Evolutionary conservation across 2,888 invertebrate genomes (phyloP).

Genomic region (Drosophila putrida): DNA sequence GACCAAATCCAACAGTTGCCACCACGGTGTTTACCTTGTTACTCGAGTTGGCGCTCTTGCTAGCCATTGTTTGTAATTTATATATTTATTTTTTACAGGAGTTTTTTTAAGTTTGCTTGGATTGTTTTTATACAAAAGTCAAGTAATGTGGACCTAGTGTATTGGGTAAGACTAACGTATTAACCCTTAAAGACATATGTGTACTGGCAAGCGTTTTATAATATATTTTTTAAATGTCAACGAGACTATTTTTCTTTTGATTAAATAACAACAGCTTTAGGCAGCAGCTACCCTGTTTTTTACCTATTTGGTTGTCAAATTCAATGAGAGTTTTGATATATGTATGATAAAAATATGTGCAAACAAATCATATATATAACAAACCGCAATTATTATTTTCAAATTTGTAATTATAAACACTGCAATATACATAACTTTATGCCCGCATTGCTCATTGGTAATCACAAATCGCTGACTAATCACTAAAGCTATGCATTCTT

Average conservation of each 20-base stretch:
- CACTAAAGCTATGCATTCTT: not conserved
- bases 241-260: constrained; percentile 27
- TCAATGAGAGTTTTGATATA: too few species aligned
- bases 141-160: constrained; percentile 31
- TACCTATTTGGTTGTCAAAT: not conserved
- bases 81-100: not conserved
- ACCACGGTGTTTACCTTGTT: constrained; percentile 97
- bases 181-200: constrained; percentile 42
- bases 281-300: constrained; percentile 36
- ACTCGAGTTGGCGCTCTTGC: constrained; percentile 27
- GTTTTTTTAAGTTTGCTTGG: constrained; percentile 15
- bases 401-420: not conserved
- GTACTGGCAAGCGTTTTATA: constrained; percentile 34
- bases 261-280: constrained; percentile 8
- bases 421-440: not conserved
- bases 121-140: constrained; percentile 27
- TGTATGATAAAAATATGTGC: too few species aligned
- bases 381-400: not conserved
- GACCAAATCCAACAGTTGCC: constrained; percentile 98
- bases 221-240: constrained; percentile 37
- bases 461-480: constrained; percentile 4
- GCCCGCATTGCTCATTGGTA: not conserved
- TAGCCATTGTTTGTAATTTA: constrained; percentile 36
- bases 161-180: constrained; percentile 18
- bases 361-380: not conserved